Evolutionary conservation across 2,113 vertebrate species (phyloP), one percentile per base, ranked within the genome.

Genomic region (Trichechus manatus): DNA sequence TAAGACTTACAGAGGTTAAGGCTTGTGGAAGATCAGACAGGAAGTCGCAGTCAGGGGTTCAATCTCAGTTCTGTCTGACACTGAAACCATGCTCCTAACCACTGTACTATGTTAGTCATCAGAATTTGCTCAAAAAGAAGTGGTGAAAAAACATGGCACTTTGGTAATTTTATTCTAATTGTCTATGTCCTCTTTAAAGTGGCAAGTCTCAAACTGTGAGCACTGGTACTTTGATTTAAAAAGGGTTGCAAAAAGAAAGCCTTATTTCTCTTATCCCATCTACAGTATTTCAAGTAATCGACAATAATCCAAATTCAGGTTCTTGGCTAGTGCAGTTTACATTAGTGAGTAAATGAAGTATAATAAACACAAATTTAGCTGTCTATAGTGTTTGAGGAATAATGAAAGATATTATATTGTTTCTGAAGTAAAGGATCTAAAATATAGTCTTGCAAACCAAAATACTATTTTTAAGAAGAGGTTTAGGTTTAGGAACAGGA

Each of bases 301-400:
- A 66, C 15, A 5, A 39, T 95, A 96, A 96, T 97, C 36, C 72
- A 93, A 97, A 96, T 77, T 66, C 85, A 97, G 36, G 53, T 72
- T 80, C 64, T 92, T 96, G 92, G 56, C 56, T 92, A 23, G 15
- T 87, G 11, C 15, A 68, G 47, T 44, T 94, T 89, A 47, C 88
- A 96, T 81, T 92, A 96, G 94, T 96, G 83, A 97, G 86, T 96
- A 84, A 86, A 84, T 81, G 64, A 96, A 96, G 36, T 81, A 83
- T 94, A 94, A 88, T 88, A 96, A 96, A 90, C 83, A 95, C 44
- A 93, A 85, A 97, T 94, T 91, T 87, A 93, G 39, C 36, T 91
- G 29, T 56, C 50, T 89, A 19, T 89, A 56, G 23, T 68, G 20
- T 91, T 97, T 86, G 78, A 95, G 23, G 33, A 81, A 9, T 74